Percentiles rank a stretch among this genome's conserved stretches.
Conservation (phyloP, 1,140 invertebrate species). For the Paramacrobiotus metropolitanus region DNA sequence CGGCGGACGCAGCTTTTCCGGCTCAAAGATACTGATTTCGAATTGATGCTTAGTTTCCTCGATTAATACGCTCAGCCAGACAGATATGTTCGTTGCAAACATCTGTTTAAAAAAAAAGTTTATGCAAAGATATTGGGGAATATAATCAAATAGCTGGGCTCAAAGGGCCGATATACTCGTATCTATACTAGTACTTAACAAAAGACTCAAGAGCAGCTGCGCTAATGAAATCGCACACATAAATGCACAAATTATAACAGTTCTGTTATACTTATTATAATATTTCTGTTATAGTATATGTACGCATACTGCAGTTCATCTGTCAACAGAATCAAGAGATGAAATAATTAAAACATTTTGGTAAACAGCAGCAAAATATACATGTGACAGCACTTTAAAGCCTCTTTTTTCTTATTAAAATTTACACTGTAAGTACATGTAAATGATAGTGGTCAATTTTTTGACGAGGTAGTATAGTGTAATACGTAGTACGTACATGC, state of each 20-base stretch:
- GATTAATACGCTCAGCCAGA: constrained; percentile 72
- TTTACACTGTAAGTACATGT: neutral
- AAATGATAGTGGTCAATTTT: neutral
- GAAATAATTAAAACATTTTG: neutral
- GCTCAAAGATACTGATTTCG: neutral
- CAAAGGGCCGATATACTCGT: no score
- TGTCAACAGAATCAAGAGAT: neutral
- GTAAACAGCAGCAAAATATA: no score
- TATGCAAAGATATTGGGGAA: neutral
- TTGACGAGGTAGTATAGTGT: neutral
- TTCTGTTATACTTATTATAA: neutral
- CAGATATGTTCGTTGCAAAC: constrained; percentile 77
- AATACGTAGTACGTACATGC: constrained; percentile 30
- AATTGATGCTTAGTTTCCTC: constrained; percentile 71
- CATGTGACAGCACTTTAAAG: no score
- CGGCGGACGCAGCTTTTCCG: neutral
- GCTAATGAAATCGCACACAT: neutral
- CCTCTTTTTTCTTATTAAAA: neutral
- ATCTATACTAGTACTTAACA: neutral
- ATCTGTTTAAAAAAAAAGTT: constrained; percentile 24
- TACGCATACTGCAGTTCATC: no score
- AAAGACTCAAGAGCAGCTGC: neutral
- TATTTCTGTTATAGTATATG: no score
- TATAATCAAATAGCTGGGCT: no score
- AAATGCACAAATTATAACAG: neutral